Conservation (phyloP, 2,113 vertebrate genomes). For the Myocastor coypus region DNA sequence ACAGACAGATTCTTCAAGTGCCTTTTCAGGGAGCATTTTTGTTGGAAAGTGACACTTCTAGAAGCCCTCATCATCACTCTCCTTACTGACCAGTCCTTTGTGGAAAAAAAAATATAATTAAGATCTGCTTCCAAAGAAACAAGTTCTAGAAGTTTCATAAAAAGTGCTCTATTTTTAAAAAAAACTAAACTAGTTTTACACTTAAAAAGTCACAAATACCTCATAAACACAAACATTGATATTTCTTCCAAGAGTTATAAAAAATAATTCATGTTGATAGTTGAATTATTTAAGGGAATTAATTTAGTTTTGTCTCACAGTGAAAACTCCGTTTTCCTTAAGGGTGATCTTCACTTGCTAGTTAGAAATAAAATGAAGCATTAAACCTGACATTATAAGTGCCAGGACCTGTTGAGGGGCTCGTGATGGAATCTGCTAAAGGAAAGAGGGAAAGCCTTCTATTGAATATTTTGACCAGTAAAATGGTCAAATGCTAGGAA, state of each 20-base stretch:
- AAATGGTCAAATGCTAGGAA: not conserved
- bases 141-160: conserved; percentile 37
- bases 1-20: conserved; percentile 1
- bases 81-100: not conserved
- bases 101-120: not conserved
- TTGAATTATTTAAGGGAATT: conserved; percentile 55
- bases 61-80: not conserved
- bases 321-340: conserved; percentile 7
- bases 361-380: not conserved
- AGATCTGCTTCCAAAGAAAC: not conserved
- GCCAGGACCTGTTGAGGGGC: not conserved
- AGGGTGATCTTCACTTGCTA: conserved; percentile 30
- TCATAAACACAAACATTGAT: not conserved
- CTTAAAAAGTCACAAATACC: conserved; percentile 17
- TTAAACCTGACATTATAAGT: conserved; percentile 14
- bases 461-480: not conserved
- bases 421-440: not conserved
- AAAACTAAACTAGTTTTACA: conserved; percentile 25
- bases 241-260: conserved; percentile 55
- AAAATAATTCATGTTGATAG: conserved; percentile 53
- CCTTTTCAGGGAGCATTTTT: conserved; percentile 43
- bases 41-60: not conserved
- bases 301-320: conserved; percentile 61
- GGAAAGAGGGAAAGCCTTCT: not conserved
- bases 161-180: not conserved